Conservation (phyloP, 1,140 invertebrate genomes). For the Halyomorpha halys region DNA sequence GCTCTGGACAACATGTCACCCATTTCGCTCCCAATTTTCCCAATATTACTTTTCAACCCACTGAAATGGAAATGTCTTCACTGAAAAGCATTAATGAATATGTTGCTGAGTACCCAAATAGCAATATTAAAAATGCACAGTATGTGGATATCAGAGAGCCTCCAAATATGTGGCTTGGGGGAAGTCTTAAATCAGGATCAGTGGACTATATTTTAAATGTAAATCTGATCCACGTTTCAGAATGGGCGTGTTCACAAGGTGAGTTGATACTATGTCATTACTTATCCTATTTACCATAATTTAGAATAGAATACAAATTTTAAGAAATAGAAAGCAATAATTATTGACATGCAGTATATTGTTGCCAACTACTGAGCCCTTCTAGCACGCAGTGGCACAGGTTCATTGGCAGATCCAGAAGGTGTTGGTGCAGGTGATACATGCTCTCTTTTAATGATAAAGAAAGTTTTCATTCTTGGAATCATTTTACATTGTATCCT, state of each 20-base stretch:
- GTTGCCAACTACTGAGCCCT: too few relatives aligned
- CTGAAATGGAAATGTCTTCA: constrained; percentile 53
- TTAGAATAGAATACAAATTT: too few relatives aligned
- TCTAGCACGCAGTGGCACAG: too few relatives aligned
- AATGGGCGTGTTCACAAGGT: constrained; percentile 50
- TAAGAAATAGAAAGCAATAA: too few relatives aligned
- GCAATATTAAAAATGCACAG: constrained; percentile 47
- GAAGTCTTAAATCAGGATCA: constrained; percentile 39
- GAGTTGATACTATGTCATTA: too few relatives aligned
- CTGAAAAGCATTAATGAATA: constrained; percentile 59
- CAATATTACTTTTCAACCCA: constrained; percentile 63
- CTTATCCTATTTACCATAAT: too few relatives aligned
- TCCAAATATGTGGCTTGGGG: constrained; percentile 30
- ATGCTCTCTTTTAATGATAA: too few relatives aligned
- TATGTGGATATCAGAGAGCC: constrained; percentile 28
- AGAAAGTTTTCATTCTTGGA: too few relatives aligned
- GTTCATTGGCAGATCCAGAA: too few relatives aligned
- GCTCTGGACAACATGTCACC: constrained; percentile 69
- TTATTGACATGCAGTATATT: too few relatives aligned
- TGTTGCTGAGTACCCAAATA: constrained; percentile 43
- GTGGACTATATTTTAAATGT: constrained; percentile 68
- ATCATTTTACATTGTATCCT: too few relatives aligned
- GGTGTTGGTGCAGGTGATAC: too few relatives aligned
- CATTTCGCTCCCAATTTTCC: constrained; percentile 62
- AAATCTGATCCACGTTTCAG: constrained; percentile 79